Base-by-base conservation (phyloP, 2,797 vertebrate species). In the Bovichtus variegatus region DNA sequence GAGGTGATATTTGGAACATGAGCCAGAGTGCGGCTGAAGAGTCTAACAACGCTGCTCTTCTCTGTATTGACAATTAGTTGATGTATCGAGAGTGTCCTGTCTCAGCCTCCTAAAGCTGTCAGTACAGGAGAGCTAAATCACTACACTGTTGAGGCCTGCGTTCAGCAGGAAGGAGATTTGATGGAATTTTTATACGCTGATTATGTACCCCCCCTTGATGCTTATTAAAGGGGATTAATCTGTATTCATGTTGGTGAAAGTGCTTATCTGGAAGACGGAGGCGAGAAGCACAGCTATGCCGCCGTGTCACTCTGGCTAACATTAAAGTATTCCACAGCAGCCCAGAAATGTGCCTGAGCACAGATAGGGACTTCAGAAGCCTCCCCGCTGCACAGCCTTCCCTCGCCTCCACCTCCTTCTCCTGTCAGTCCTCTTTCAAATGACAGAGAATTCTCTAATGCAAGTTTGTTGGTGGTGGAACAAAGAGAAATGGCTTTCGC, bases 151-250 rank as follows among this genome's bases (percentile, higher is more conserved):
- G 89, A 92, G 81, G 86, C 90, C 21, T 53, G 12, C 63, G 23
- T 90, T 90, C 91, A 92, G 87, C 83, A 78, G 92, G 90, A 93
- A 89, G 88, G 93, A 94, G 92, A 94, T 95, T 96, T 96, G 94
- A 95, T 96, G 93, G 95, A 95, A 94, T 95, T 97, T 96, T 96
- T 96, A 94, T 93, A 92, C 18, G 82, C 90, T 95, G 96, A 96
- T 97, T 96, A 96, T 95, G 91, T 65, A 62, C 76, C 78, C 75
- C 73, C 74, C 92, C 91, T 94, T 95, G 96, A 95, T 95, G 88
- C 95, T 96, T 97, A 97, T 97, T 97, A 97, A 96, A 95, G 88
- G 89, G 94, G 95, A 97, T 97, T 97, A 96, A 96, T 97, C 94
- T 95, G 89, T 91, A 95, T 96, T 96, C 94, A 84, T 95, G 95